Evolutionary conservation across 2,888 invertebrate genomes (phyloP), one percentile per base, ranked within the genome.

Genomic region (Conchocele bisecta): DNA sequence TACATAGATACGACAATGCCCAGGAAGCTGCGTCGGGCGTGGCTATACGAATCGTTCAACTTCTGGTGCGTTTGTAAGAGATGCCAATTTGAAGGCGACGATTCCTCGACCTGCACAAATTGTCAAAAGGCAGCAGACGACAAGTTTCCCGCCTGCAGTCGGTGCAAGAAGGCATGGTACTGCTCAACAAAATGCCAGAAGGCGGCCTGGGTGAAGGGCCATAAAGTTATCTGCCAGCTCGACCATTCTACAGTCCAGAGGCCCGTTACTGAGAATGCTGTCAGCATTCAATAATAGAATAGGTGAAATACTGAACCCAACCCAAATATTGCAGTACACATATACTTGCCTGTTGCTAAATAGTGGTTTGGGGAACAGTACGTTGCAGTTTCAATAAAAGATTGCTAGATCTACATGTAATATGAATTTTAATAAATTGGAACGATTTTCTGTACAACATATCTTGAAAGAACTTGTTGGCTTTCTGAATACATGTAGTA

Each of bases 31-130:
- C 76, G 88, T 3, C 75, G 87, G 17, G 86, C 88, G 17, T 88
- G 87, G 88, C 73, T 88, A 13, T 88, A 78, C 65, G 83, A 85
- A 63, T 87, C 87, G 3, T 88, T 87, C 75, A 87, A 87, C 61
- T 88, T 88, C 70, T 88, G 88, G 88, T 88, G 88, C 57, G 77
- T 81, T 35, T 88, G 88, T 50, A 77, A 63, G 20, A 79, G 86
- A 11, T 88, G 88, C 58, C 76, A 81, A 46, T 85, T 83, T 51
- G 88, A 88, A 63, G 88, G 88, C 0, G 86, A 86, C 53, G 83
- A 85, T 42, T 74, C 83, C 5, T 69, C 77, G 0, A 56, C 61
- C 2, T 88, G 88, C 61, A 87, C 87, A 6, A 76, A 83, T 44
- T 88, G 88, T 57, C 71, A 75, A 17, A 82, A 79, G 28, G 72